A percentile compares a stretch with the other conserved stretches of the same genome.
phyloP scores from a whole-genome alignment of 2,113 vertebrate species.

The Cololabis saira region DNA sequence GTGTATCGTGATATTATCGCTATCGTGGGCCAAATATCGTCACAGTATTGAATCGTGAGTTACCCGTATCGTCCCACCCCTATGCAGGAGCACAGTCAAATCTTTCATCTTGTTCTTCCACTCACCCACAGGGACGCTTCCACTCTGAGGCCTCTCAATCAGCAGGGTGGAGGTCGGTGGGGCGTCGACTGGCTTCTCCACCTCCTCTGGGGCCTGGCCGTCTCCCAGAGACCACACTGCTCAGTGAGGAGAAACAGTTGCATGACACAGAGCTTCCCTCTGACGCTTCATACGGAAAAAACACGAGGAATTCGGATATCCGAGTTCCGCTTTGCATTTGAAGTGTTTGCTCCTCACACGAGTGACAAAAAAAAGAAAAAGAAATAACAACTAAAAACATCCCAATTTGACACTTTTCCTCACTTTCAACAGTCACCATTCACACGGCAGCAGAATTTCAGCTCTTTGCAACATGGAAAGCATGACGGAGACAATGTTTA shows the following conservation, averaged over 20 bases:
- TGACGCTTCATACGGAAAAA: slow-evolving; percentile 27
- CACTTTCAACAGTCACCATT: slow-evolving; percentile 40
- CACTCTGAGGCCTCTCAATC: slow-evolving; percentile 88
- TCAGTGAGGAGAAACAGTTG: slow-evolving; percentile 54
- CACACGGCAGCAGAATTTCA: slow-evolving; percentile 53
- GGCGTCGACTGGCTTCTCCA: slow-evolving; percentile 86
- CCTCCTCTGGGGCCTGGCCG: slow-evolving; percentile 85
- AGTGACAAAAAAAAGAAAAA: slow-evolving; percentile 40
- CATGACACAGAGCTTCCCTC: slow-evolving; percentile 20
- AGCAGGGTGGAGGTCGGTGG: slow-evolving; percentile 88
- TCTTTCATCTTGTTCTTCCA: slow-evolving; percentile 25
- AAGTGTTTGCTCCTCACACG: slow-evolving; percentile 26
- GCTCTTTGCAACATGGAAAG: slow-evolving; percentile 76
- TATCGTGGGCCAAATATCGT: too few relatives aligned
- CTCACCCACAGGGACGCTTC: slow-evolving; percentile 91
- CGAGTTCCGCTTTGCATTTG: slow-evolving; percentile 49
- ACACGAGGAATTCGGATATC: slow-evolving; percentile 28
- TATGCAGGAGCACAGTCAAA: background rate
- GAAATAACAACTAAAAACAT: slow-evolving; percentile 34
- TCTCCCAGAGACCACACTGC: slow-evolving; percentile 93
- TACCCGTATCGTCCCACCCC: too few relatives aligned
- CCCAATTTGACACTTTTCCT: slow-evolving; percentile 25
- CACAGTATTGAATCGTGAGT: too few relatives aligned
- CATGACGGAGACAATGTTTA: slow-evolving; percentile 49
- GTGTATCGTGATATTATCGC: too few relatives aligned